phyloP scores from a whole-genome alignment of 2,797 vertebrate species.

The Sebastes trivittatus region DNA sequence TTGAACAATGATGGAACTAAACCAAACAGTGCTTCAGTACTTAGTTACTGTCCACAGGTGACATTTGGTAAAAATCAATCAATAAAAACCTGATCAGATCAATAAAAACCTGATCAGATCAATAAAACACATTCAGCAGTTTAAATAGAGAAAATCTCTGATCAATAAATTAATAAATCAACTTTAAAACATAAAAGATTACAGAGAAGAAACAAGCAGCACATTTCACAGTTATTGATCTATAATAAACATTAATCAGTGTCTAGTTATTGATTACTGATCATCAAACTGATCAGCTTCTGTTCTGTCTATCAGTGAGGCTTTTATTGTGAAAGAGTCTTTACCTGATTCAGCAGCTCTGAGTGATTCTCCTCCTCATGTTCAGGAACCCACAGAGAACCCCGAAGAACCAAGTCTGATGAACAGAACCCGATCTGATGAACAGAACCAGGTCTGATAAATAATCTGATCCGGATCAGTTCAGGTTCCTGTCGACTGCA shows the following conservation, averaged over 20 bases:
- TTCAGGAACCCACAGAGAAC: not conserved
- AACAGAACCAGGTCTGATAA: not conserved
- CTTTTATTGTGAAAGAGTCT: constrained; percentile 35
- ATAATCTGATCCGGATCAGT: not conserved
- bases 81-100: too few species aligned
- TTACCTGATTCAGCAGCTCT: constrained; percentile 53
- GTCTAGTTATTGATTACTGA: not conserved
- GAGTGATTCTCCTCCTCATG: constrained; percentile 19
- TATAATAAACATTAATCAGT: not conserved
- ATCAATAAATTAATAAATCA: not conserved
- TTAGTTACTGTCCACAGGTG: not conserved
- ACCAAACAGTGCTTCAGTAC: not conserved
- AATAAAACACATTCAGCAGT: not conserved
- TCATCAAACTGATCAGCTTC: not conserved
- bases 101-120: not conserved
- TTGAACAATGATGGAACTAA: not conserved
- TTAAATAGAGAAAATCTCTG: not conserved
- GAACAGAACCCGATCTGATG: not conserved
- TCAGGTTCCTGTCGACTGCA: not conserved
- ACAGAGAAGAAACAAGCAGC: not conserved
- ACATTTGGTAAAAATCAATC: too few species aligned
- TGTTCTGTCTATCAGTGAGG: not conserved
- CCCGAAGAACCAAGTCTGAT: not conserved
- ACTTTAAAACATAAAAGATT: not conserved
- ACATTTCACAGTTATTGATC: not conserved